Conservation (phyloP, 1,140 invertebrate genomes). For the Ganaspis sp. region DNA sequence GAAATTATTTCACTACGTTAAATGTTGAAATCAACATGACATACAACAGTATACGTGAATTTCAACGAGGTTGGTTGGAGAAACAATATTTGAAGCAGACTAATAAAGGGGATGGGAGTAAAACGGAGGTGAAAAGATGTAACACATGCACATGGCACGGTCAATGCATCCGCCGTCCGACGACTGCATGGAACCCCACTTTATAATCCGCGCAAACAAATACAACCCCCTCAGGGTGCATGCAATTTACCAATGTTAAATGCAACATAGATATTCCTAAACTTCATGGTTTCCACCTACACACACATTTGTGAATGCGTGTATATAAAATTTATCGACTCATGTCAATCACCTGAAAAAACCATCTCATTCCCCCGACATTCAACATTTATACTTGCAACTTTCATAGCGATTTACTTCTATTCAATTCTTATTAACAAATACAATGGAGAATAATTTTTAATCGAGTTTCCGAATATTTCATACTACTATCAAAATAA, state of each 20-base stretch:
- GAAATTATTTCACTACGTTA: constrained; percentile 72
- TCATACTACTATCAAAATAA: not conserved
- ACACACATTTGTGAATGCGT: constrained; percentile 60
- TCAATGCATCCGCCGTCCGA: constrained; percentile 71
- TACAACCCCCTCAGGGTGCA: constrained; percentile 46
- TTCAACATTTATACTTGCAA: constrained; percentile 41
- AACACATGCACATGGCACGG: constrained; percentile 75
- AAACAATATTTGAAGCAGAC: constrained; percentile 8
- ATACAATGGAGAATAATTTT: not conserved
- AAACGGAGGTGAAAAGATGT: constrained; percentile 58
- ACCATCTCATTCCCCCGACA: constrained; percentile 41
- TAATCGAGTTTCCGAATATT: not conserved
- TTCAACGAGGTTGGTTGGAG: constrained; percentile 33
- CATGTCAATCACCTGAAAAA: constrained; percentile 68
- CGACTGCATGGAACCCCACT: constrained; percentile 62
- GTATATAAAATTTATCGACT: constrained; percentile 71
- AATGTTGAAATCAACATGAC: constrained; percentile 65
- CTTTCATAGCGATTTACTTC: constrained; percentile 27
- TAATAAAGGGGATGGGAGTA: constrained; percentile 5
- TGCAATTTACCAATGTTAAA: constrained; percentile 70
- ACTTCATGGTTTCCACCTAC: constrained; percentile 45
- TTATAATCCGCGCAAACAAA: constrained; percentile 37
- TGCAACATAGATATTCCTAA: constrained; percentile 64
- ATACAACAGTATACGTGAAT: constrained; percentile 58
- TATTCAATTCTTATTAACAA: not conserved